Conservation (phyloP, 37 sponge, comb jelly and placozoan species). For the Ianthella basta region DNA sequence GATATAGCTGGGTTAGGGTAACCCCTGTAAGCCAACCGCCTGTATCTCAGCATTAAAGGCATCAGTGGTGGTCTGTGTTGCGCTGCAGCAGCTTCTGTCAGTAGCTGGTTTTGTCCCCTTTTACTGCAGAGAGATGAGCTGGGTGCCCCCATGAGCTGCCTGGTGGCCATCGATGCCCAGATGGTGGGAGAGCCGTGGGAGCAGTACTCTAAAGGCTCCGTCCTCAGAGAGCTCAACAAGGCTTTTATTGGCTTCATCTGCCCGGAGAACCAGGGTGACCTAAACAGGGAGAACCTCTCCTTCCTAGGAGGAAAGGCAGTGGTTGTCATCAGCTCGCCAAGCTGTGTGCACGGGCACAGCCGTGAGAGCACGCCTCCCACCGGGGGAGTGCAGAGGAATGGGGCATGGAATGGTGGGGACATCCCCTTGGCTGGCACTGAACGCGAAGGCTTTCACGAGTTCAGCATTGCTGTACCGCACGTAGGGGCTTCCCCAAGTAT, state of each 20-base stretch:
- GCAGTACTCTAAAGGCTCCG: slow-evolving; percentile 41
- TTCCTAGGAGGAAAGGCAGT: not conserved
- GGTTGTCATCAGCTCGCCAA: not conserved
- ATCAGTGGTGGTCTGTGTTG: too few relatives aligned
- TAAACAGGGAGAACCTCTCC: not conserved
- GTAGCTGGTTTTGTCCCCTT: too few relatives aligned
- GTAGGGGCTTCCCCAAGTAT: not conserved
- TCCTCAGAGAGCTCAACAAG: slow-evolving; percentile 77
- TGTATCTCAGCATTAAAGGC: too few relatives aligned
- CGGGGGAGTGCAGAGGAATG: not conserved
- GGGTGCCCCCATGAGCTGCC: slow-evolving; percentile 58
- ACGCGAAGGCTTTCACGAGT: not conserved
- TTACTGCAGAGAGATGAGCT: slow-evolving; percentile 55
- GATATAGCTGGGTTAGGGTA: too few relatives aligned
- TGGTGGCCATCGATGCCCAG: slow-evolving; percentile 73
- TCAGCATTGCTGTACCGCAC: slow-evolving; percentile 12
- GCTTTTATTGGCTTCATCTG: slow-evolving; percentile 68
- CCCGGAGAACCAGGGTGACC: slow-evolving; percentile 64
- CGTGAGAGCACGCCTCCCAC: not conserved
- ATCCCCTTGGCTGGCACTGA: not conserved
- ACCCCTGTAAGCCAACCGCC: too few relatives aligned
- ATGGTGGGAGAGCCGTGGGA: not conserved
- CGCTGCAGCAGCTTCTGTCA: too few relatives aligned
- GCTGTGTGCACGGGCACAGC: not conserved
- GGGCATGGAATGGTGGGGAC: not conserved